Percentiles rank a stretch among this genome's conserved stretches.
Conservation (phyloP, 2,113 vertebrate genomes). For the Xiphophorus maculatus region DNA sequence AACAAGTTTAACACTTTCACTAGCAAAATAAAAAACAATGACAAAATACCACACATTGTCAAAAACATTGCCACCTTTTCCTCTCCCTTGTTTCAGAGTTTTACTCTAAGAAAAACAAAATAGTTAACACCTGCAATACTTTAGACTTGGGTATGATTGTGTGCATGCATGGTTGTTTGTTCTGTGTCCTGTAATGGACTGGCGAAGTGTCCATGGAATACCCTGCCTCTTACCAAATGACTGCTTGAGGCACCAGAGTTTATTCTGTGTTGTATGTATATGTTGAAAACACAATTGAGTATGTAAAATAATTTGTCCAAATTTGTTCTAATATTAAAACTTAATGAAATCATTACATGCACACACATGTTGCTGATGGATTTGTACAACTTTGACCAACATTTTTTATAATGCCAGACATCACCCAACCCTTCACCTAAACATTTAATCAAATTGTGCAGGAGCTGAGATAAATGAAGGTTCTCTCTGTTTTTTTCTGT, state of each 20-base stretch:
- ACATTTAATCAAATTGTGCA: conserved; percentile 3
- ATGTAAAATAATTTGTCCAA: no score
- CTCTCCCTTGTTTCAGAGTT: background rate
- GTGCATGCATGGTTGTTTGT: no score
- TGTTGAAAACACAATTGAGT: background rate
- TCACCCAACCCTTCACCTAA: conserved; percentile 7
- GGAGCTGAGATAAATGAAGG: conserved; percentile 17
- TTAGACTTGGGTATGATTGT: no score
- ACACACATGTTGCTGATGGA: background rate
- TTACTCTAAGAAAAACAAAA: background rate
- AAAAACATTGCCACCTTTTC: background rate
- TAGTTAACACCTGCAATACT: background rate
- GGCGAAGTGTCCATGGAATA: no score
- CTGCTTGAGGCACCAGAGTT: background rate
- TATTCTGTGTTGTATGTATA: background rate
- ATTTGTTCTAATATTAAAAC: background rate
- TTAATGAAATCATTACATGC: background rate
- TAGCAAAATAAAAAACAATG: background rate
- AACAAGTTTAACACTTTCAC: background rate
- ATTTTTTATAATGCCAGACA: background rate
- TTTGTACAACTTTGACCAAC: background rate
- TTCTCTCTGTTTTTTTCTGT: conserved; percentile 20
- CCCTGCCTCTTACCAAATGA: no score
- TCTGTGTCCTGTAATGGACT: no score
- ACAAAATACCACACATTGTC: background rate